These are phyloP conservation scores for Cerastis leucographa DNA, from an alignment of 2,888 invertebrate species.

Conservation along the genomic window DNA sequence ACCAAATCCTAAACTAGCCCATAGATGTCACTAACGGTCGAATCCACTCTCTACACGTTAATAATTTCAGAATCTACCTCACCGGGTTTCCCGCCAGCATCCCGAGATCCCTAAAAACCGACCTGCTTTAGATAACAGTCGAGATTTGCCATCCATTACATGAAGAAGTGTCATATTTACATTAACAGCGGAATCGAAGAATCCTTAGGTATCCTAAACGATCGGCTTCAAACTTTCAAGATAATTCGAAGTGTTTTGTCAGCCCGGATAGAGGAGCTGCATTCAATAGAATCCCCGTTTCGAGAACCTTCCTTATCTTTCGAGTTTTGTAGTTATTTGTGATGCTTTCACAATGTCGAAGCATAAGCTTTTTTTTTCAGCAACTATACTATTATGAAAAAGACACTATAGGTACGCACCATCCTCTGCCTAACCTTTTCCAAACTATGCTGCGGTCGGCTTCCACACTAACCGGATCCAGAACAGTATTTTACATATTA, in stretches of 20 bases:
- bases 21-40: background rate
- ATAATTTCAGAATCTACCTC: slow-evolving; percentile 11
- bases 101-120: slow-evolving; percentile 7
- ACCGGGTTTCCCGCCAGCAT: background rate
- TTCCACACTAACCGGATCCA: no score
- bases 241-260: slow-evolving; percentile 19
- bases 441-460: no score
- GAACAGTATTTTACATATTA: no score
- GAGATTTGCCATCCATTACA: slow-evolving; percentile 34
- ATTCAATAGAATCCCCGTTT: background rate
- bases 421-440: no score
- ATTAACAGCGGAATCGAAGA: slow-evolving; percentile 17
- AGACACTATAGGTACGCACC: no score
- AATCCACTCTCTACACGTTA: background rate
- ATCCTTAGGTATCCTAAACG: slow-evolving; percentile 11
- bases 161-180: slow-evolving; percentile 37
- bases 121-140: slow-evolving; percentile 35
- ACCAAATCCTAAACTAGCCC: background rate
- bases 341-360: background rate
- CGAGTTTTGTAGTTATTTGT: slow-evolving; percentile 1
- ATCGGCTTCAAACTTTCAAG: slow-evolving; percentile 10
- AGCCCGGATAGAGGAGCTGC: background rate
- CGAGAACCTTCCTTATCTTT: background rate
- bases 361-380: background rate
- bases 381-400: no score